Evolutionary conservation across 2,113 vertebrate species (phyloP).

Genomic region (Chlorodrepanis virens): DNA sequence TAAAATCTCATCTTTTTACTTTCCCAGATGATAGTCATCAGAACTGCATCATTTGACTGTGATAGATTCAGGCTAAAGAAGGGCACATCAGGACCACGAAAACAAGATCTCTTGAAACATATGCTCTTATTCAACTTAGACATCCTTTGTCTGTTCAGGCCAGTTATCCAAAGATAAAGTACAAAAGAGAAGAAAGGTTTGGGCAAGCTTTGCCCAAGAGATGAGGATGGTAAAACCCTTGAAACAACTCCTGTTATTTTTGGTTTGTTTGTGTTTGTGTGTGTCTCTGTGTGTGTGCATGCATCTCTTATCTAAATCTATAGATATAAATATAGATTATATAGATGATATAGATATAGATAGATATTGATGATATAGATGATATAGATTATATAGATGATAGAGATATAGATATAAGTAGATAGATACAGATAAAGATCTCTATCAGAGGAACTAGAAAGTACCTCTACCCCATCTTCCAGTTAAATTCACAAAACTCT

Average conservation of each 20-base stretch:
- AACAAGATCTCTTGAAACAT: neutral
- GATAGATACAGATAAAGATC: neutral
- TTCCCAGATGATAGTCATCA: neutral
- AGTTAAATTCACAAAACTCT: neutral
- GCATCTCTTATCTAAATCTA: neutral
- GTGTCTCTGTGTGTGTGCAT: fast-evolving
- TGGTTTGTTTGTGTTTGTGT: too few relatives aligned
- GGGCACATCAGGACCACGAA: neutral
- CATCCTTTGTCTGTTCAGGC: neutral
- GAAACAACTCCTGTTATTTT: neutral
- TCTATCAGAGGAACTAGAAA: neutral
- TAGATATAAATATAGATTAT: neutral
- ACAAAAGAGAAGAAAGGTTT: neutral
- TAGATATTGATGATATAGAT: neutral
- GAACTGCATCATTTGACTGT: neutral
- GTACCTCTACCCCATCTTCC: neutral
- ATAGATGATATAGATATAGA: too few relatives aligned
- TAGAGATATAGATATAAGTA: neutral
- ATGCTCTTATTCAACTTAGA: neutral
- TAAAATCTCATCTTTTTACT: neutral
- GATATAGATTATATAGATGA: too few relatives aligned
- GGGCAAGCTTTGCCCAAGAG: neutral
- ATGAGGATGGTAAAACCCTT: neutral
- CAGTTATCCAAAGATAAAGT: neutral
- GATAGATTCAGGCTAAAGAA: neutral